Base-by-base conservation (phyloP, 1,140 invertebrate genomes). In the Tetraneura akinire region DNA sequence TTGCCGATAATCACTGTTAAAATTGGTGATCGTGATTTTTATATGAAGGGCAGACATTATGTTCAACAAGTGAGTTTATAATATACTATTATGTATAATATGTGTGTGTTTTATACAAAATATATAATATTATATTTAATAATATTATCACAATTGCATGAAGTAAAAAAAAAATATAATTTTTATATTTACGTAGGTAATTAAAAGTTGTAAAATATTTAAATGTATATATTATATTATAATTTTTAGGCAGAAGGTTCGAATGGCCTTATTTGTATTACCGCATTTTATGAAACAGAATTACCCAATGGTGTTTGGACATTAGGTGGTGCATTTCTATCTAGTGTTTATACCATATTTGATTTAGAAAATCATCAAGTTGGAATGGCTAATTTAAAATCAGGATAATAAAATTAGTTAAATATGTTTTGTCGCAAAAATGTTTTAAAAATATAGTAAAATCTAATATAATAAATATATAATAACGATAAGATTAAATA, bases 271-370 rank as follows among this genome's bases (percentile, higher is more conserved):
- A 23, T 60, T 45, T 78, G 74, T n/a, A 26, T 78, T 13, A 18
- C 55, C 0, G 37, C 42, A 1, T 78, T 78, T 62, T 21, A n/a
- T 37, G 47, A 81, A 45, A 47, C 74, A 66, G 21, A 45, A 64
- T 51, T 45, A 18, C 1, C 60, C 78, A 62, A 49, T 5, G 51
- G 81, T 62, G 6, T 73, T 53, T 82, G 74, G 73, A 23, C 60
- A 53, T 80, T 86, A 13, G 85, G 85, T 5, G 85, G 85, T 32
- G 85, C 84, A 60, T 86, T 86, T 81, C 80, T 85, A 1, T 85
- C 85, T 83, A 82, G 85, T 42, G 85, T 84, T 82, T 86, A 86
- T 45, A 84, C 85, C 1, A 85, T 84, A 80, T 85, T 83, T 62
- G 76, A 86, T 82, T 81, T 83, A 57, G 73, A 83, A 45, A 73